phyloP scores from a whole-genome alignment of 1,140 invertebrate species.

The Homalodisca vitripennis region DNA sequence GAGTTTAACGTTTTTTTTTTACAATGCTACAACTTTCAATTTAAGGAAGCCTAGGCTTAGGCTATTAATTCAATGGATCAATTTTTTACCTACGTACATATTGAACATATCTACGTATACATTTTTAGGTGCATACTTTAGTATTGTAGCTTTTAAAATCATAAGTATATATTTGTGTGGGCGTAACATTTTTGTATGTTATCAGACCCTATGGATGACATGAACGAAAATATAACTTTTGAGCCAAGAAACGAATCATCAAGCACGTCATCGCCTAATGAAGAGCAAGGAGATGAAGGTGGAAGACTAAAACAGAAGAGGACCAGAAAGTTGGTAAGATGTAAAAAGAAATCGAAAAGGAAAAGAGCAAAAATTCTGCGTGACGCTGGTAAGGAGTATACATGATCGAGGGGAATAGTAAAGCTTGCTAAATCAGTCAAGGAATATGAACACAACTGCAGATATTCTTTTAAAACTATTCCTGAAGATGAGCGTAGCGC shows the following conservation, averaged over 20 bases:
- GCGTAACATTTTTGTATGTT: background rate
- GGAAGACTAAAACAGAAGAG: background rate
- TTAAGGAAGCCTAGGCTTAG: background rate
- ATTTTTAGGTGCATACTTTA: background rate
- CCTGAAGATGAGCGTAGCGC: background rate
- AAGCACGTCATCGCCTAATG: background rate
- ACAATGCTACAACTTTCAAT: background rate
- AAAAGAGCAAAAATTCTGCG: constrained; percentile 5
- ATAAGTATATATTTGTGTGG: background rate
- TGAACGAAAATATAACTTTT: background rate
- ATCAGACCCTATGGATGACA: background rate
- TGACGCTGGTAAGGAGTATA: constrained; percentile 9
- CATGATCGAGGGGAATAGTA: background rate
- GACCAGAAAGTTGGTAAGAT: background rate
- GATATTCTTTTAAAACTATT: background rate
- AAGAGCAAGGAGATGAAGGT: background rate
- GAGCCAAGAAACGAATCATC: background rate
- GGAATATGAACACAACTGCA: background rate
- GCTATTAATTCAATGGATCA: background rate
- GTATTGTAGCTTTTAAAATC: too few species aligned
- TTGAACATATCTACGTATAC: background rate
- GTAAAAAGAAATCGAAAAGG: background rate
- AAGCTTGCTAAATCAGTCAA: background rate
- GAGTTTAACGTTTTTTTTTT: background rate
- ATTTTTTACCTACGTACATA: background rate